phyloP scores from a whole-genome alignment of 2,113 vertebrate genomes.

The Channa maculata region DNA sequence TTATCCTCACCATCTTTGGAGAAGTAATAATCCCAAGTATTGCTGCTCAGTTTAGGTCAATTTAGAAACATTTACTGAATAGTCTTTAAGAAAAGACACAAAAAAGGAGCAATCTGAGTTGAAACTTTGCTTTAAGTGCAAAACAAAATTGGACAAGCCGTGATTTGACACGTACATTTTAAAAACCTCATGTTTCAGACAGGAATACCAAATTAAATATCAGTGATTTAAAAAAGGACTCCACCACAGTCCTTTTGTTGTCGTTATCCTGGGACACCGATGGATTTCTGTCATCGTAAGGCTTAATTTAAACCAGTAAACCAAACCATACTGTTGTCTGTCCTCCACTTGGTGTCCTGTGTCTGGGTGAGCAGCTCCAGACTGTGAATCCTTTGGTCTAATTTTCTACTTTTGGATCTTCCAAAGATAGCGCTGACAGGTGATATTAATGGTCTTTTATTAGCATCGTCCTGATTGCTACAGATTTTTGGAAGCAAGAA shows the following conservation, averaged over 20 bases:
- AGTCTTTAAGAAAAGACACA: background rate
- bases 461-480: constrained; percentile 77
- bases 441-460: constrained; percentile 85
- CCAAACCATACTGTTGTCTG: background rate
- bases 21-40: constrained; percentile 1
- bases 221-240: no score
- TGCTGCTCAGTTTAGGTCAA: background rate
- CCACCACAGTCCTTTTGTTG: constrained; percentile 5
- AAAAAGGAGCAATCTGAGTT: background rate
- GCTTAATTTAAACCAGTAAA: constrained; percentile 32
- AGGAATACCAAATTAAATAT: background rate
- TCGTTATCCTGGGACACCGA: constrained; percentile 29
- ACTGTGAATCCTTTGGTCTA: constrained; percentile 70
- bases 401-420: constrained; percentile 78
- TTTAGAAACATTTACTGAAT: background rate
- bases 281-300: constrained; percentile 40
- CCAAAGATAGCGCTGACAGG: constrained; percentile 83
- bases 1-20: constrained; percentile 33
- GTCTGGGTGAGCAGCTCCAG: constrained; percentile 54
- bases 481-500: constrained; percentile 71
- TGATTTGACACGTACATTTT: background rate
- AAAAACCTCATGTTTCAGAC: constrained; percentile 1
- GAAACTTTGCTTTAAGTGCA: background rate
- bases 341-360: constrained; percentile 27
- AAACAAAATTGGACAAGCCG: background rate